Conservation (phyloP, 2,888 invertebrate genomes). For the Liodrosophila aerea region DNA sequence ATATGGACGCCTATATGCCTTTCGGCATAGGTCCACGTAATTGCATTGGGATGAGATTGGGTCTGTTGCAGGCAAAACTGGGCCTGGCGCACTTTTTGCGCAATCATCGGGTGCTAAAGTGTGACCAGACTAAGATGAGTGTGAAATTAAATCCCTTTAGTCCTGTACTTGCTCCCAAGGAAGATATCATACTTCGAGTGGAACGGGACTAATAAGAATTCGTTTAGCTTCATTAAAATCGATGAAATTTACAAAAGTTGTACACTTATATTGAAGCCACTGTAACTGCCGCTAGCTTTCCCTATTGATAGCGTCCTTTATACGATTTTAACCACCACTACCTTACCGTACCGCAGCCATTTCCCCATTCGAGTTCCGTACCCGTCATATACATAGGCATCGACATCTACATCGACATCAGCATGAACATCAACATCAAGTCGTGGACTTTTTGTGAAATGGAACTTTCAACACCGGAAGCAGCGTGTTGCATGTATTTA, state of each 20-base stretch:
- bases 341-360: background rate
- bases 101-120: background rate
- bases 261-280: slow-evolving; percentile 14
- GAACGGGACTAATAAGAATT: slow-evolving; percentile 9
- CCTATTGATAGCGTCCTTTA: slow-evolving; percentile 34
- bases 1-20: slow-evolving; percentile 53
- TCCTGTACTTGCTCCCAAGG: background rate
- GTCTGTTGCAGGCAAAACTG: slow-evolving; percentile 54
- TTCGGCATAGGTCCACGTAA: slow-evolving; percentile 62
- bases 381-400: slow-evolving; percentile 8
- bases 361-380: slow-evolving; percentile 14
- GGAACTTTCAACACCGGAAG: slow-evolving; percentile 78
- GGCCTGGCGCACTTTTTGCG: slow-evolving; percentile 37
- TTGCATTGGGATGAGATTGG: slow-evolving; percentile 68
- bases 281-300: slow-evolving; percentile 21
- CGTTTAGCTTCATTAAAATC: too few relatives aligned
- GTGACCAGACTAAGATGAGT: background rate
- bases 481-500: slow-evolving; percentile 79
- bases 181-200: slow-evolving; percentile 1
- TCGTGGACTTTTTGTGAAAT: slow-evolving; percentile 65
- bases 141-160: background rate
- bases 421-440: slow-evolving; percentile 63
- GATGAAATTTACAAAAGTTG: too few relatives aligned
- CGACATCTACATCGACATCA: slow-evolving; percentile 26
- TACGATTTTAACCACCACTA: slow-evolving; percentile 32